Percentiles rank a stretch among this genome's conserved stretches.
Conservation (phyloP, 2,888 invertebrate genomes). For the Napeogenes inachia region DNA sequence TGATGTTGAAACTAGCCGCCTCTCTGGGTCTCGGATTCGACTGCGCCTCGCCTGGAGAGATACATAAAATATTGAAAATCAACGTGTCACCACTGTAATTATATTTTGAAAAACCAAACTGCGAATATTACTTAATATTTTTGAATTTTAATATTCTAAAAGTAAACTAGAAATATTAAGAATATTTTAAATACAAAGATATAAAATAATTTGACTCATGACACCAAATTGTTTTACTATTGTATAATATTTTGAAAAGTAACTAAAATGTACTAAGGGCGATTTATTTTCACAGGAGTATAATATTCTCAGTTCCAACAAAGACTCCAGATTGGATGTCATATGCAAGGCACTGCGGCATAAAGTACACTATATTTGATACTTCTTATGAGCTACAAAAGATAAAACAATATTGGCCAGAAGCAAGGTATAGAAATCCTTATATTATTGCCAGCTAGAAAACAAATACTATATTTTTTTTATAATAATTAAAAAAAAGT, state of each 20-base stretch:
- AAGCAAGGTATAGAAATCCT: conserved; percentile 34
- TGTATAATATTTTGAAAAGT: not conserved
- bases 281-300: conserved; percentile 34
- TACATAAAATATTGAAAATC: conserved; percentile 37
- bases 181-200: not conserved
- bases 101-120: not conserved
- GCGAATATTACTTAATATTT: too few species aligned
- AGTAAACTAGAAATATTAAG: not conserved
- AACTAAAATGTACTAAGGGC: too few species aligned
- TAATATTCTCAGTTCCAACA: conserved; percentile 41
- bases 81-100: conserved; percentile 39
- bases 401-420: conserved; percentile 41
- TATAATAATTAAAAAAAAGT: not conserved
- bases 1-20: conserved; percentile 40
- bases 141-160: too few species aligned
- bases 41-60: conserved; percentile 47
- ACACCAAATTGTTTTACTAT: not conserved
- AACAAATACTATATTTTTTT: too few species aligned
- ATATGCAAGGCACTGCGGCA: conserved; percentile 41
- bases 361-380: conserved; percentile 45
- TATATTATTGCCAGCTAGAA: too few species aligned
- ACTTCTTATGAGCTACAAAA: conserved; percentile 38
- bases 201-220: not conserved
- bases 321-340: conserved; percentile 43
- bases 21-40: conserved; percentile 41